Evolutionary conservation across 2,113 vertebrate species (phyloP), one percentile per base, ranked within the genome.

Genomic region (Excalfactoria chinensis): DNA sequence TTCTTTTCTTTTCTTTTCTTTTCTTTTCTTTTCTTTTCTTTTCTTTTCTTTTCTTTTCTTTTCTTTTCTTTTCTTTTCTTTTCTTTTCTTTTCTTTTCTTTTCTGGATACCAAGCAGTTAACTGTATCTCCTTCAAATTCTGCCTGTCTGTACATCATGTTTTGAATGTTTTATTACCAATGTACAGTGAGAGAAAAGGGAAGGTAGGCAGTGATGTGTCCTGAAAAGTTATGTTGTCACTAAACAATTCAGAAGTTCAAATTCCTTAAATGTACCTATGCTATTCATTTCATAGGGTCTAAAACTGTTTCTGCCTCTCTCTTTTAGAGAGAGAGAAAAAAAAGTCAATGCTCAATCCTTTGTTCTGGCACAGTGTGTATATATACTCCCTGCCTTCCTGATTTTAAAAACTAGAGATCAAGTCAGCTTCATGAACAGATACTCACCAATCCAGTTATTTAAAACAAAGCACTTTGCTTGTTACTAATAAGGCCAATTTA

Each of bases 391-490:
- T 84, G 32, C 13, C 51, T 66, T 60, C 34, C 37, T 75, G 13
- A 55, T 76, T 89, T 79, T 87, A 71, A 83, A 89, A 90, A 87
- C 26, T 71, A 43, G 62, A 84, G 28, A 37, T 90, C 21, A 84
- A 66, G 72, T 58, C 7, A 32, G 3, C 19, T 70, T 84, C 48
- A 32, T 23, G 60, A 71, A 62, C 62, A 91, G 21, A 60, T 60
- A 59, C 3, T 55, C 23, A 37, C 13, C 26, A 49, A 23, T 68
- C 48, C 17, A 55, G 28, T 43, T 58, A 76, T 76, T 85, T 76
- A 73, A 89, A 79, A 64, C 16, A 70, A 69, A 91, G 15, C 13
- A 25, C 40, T 46, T 67, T 23, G 9, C 81, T 78, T 89, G 41
- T 49, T 49, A 70, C 7, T 78, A 58, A 43, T 35, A 72, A 40